These are phyloP conservation scores for Pristionchus japonicus DNA, from an alignment of 2,888 invertebrate genomes.

Conservation along the genomic window DNA sequence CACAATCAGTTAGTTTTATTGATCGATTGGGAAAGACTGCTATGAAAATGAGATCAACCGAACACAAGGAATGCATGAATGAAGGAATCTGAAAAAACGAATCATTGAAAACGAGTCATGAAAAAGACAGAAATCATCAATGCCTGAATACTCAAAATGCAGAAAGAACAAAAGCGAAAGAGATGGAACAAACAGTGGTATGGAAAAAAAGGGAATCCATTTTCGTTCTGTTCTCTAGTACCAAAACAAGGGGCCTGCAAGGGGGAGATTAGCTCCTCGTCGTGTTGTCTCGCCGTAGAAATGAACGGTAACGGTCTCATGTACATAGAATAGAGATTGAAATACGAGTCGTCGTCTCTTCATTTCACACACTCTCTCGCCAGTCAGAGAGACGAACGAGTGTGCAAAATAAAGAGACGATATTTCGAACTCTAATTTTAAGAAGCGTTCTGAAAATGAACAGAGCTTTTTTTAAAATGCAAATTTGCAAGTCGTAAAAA, in stretches of 20 bases:
- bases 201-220: not conserved
- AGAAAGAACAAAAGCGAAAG: not conserved
- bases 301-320: not conserved
- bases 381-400: no score
- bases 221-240: not conserved
- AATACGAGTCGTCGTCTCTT: no score
- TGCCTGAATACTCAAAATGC: not conserved
- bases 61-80: no score
- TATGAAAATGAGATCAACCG: not conserved
- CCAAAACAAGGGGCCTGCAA: not conserved
- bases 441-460: no score
- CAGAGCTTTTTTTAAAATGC: no score
- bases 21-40: not conserved
- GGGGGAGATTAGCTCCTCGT: not conserved
- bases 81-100: not conserved
- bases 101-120: no score
- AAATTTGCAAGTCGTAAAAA: no score
- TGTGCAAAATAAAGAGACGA: not conserved
- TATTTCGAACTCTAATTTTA: no score
- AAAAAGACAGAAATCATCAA: no score
- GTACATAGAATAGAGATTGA: no score
- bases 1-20: conserved; percentile 10
- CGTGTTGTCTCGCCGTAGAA: not conserved
- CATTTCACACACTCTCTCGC: no score
- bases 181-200: not conserved